phyloP scores from a whole-genome alignment of 2,888 invertebrate genomes.

The Sthenelais limicola region DNA sequence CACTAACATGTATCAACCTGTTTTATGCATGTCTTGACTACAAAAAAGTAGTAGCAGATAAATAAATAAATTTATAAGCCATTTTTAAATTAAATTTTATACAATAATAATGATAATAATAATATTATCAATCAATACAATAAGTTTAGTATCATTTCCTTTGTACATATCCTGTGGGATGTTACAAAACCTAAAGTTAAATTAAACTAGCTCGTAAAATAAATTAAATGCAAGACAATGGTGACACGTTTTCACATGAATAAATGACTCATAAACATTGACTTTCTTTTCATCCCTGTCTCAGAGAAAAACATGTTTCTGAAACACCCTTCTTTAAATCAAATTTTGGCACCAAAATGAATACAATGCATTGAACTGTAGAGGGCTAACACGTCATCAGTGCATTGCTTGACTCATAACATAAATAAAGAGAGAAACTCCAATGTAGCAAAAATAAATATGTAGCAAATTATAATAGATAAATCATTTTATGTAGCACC shows the following conservation, averaged over 20 bases:
- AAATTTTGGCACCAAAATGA: constrained; percentile 37
- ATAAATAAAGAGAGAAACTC: constrained; percentile 34
- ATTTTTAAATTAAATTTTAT: constrained; percentile 34
- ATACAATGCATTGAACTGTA: constrained; percentile 9
- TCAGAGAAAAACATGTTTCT: background rate
- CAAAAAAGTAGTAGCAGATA: constrained; percentile 16
- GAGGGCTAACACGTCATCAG: too few relatives aligned
- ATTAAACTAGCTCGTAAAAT: too few relatives aligned
- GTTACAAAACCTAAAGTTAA: too few relatives aligned
- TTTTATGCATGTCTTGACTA: too few relatives aligned
- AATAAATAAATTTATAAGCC: constrained; percentile 36
- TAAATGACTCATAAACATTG: too few relatives aligned
- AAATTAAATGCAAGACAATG: too few relatives aligned
- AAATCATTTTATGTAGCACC: constrained; percentile 26
- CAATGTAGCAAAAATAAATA: constrained; percentile 36
- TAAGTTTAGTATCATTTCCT: too few relatives aligned
- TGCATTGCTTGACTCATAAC: background rate
- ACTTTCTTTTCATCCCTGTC: too few relatives aligned
- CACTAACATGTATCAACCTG: too few relatives aligned
- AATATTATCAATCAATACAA: constrained; percentile 32
- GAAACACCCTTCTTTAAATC: constrained; percentile 3
- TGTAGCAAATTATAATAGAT: constrained; percentile 25
- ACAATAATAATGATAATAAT: constrained; percentile 36
- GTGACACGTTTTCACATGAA: too few relatives aligned
- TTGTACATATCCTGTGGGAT: too few relatives aligned